phyloP scores from a whole-genome alignment of 2,113 vertebrate species.

The Odontophorus gujanensis region DNA sequence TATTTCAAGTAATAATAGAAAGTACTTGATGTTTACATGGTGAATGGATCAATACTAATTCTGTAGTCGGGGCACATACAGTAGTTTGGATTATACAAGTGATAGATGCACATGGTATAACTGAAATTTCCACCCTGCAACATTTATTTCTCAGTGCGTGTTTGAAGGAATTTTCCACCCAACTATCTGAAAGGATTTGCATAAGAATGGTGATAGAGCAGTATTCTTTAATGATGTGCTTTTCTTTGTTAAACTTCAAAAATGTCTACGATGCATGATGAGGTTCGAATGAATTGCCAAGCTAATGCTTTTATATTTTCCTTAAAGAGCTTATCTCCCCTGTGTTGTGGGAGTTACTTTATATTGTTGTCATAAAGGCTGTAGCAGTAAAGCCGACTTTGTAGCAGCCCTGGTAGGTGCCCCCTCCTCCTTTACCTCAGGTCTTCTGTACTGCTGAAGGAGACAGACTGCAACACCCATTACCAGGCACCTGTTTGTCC shows the following conservation, averaged over 20 bases:
- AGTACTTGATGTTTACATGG: slow-evolving; percentile 86
- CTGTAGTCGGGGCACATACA: slow-evolving; percentile 84
- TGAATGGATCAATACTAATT: slow-evolving; percentile 87
- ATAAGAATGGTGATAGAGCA: slow-evolving; percentile 86
- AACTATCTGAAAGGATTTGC: slow-evolving; percentile 85
- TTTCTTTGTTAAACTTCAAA: slow-evolving; percentile 88
- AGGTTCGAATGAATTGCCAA: slow-evolving; percentile 83
- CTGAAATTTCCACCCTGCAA: slow-evolving; percentile 84
- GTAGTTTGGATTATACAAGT: slow-evolving; percentile 85
- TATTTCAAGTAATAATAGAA: slow-evolving; percentile 89
- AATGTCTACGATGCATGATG: slow-evolving; percentile 84
- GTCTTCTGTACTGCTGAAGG: slow-evolving; percentile 23
- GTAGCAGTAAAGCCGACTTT: slow-evolving; percentile 74
- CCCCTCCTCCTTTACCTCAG: slow-evolving; percentile 40
- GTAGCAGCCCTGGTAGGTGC: slow-evolving; percentile 59
- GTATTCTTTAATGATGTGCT: slow-evolving; percentile 87
- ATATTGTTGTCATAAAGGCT: slow-evolving; percentile 81
- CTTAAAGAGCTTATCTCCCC: slow-evolving; percentile 83
- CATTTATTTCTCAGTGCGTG: slow-evolving; percentile 82
- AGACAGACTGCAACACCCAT: slow-evolving; percentile 11
- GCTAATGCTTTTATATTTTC: slow-evolving; percentile 87
- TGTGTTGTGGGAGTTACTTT: slow-evolving; percentile 81
- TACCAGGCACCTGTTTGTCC: not conserved
- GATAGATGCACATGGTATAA: slow-evolving; percentile 81
- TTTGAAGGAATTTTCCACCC: slow-evolving; percentile 85